Evolutionary conservation across 2,113 vertebrate species (phyloP), one percentile per base, ranked within the genome.

Genomic region (Paratilapia polleni): DNA sequence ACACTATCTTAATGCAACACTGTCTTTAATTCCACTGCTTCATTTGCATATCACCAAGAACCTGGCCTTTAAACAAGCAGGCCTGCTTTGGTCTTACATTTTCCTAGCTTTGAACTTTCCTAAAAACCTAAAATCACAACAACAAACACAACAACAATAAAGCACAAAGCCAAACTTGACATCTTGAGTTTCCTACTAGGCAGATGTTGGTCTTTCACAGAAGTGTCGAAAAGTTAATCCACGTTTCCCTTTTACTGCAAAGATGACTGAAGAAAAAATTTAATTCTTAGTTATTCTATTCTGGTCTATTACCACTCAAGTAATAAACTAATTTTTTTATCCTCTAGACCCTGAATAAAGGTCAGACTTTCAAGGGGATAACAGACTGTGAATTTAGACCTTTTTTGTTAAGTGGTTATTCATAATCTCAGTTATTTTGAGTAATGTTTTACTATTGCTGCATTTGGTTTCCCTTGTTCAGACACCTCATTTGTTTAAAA

Each of bases 1-100:
- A 1, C 90, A 75, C 4, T 15, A 60, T 78, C 73, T 73, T 20
- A 74, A 58, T 80, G 57, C 52, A 74, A 56, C 80, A 47, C 78
- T 82, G 81, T 17, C 22, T 34, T 59, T 73, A 54, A 68, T 74
- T 77, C 63, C 78, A 28, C 61, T 28, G 24, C 34, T 38, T 73
- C 47, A 73, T 73, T 31, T 58, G 9, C 57, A 52, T 20, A 56
- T 9, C 1, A 26, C 17, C 17, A 34, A 3, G 5, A 6, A 76
- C 15, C 47, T 20, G 26, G 20, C 1, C 1, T 31, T 20, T 22
- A 20, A 34, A 38, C 36, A 14, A 62, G 34, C 43, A n/a, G 26
- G 12, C 13, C 0, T 14, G 14, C 4, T 59, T 59, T 56, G 34
- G 24, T 24, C 54, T 43, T n/a, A 59, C 58, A 66, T 56, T 68